Percentiles rank a stretch among this genome's conserved stretches.
Conservation (phyloP, 2,113 vertebrate genomes). For the Montifringilla adamsi region DNA sequence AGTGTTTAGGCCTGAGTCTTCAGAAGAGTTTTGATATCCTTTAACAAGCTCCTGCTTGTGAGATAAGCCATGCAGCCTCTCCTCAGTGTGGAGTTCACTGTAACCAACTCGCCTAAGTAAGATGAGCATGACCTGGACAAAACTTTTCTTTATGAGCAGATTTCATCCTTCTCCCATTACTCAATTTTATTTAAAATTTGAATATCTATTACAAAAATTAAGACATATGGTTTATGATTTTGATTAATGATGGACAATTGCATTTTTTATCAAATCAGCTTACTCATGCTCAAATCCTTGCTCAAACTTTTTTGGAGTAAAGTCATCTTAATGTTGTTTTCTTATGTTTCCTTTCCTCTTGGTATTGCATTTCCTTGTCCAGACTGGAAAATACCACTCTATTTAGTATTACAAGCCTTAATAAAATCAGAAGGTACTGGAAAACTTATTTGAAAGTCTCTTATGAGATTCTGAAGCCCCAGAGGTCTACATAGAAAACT, state of each 20-base stretch:
- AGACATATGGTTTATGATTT: neutral
- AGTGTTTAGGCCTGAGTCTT: neutral
- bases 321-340: neutral
- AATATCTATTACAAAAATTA: neutral
- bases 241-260: neutral
- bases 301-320: neutral
- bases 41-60: neutral
- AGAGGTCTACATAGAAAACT: neutral
- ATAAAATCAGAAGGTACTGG: neutral
- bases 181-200: neutral
- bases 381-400: neutral
- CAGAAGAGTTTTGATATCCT: neutral
- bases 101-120: neutral
- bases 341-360: neutral
- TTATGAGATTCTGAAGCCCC: neutral
- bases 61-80: neutral
- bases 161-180: neutral
- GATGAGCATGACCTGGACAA: rapidly evolving
- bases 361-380: neutral
- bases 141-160: neutral
- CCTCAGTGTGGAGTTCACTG: neutral
- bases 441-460: neutral
- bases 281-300: neutral
- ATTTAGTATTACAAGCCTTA: neutral
- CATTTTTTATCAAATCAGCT: neutral